Conservation (phyloP, 2,797 vertebrate species). For the Syngnathus acus region DNA sequence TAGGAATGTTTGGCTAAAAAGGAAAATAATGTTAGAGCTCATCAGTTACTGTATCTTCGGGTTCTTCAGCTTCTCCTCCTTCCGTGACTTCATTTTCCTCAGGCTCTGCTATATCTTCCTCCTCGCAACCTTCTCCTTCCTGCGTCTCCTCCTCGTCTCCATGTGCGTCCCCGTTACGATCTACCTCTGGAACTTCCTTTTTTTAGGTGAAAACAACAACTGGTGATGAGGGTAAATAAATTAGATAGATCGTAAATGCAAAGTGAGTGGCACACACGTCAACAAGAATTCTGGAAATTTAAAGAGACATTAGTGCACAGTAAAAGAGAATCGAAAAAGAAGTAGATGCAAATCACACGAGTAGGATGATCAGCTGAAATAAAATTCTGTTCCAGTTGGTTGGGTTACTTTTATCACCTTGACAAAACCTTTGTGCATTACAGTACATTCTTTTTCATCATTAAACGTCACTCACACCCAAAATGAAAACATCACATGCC, state of each 20-base stretch:
- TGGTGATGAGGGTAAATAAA: conserved; percentile 20
- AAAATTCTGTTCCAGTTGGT: not conserved
- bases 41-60: conserved; percentile 56
- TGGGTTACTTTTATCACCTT: not conserved
- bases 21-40: conserved; percentile 20
- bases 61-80: conserved; percentile 29
- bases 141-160: conserved; percentile 36
- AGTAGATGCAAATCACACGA: not conserved
- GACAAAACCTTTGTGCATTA: not conserved
- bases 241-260: not conserved
- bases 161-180: conserved; percentile 54
- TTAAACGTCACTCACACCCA: not conserved
- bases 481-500: not conserved
- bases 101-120: conserved; percentile 19
- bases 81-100: conserved; percentile 21
- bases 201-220: conserved; percentile 44
- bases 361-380: not conserved
- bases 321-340: no score
- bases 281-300: not conserved
- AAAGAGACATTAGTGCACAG: not conserved
- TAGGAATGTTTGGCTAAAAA: conserved; percentile 28
- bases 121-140: conserved; percentile 29
- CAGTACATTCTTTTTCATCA: not conserved
- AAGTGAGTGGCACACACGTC: not conserved
- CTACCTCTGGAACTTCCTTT: conserved; percentile 54